These are phyloP conservation scores for Phyllopteryx taeniolatus DNA, from an alignment of 2,113 vertebrate species.

Conservation along the genomic window DNA sequence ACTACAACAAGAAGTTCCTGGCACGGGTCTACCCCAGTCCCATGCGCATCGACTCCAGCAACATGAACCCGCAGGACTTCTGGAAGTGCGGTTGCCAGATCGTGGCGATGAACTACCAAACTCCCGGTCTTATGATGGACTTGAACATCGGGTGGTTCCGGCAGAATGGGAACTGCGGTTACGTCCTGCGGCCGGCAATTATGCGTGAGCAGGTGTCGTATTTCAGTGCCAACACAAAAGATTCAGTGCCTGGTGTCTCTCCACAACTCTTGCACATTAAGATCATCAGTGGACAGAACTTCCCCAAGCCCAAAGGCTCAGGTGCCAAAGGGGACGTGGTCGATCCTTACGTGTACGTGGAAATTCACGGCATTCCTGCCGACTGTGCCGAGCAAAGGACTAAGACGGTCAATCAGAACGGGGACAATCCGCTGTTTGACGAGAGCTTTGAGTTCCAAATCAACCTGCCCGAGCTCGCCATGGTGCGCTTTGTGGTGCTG, in stretches of 20 bases:
- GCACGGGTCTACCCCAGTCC: constrained; percentile 92
- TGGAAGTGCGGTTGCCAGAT: constrained; percentile 99
- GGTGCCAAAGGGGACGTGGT: constrained; percentile 97
- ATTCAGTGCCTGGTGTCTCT: constrained; percentile 93
- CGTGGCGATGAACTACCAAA: constrained; percentile 98
- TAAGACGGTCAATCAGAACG: constrained; percentile 93
- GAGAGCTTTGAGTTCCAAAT: constrained; percentile 99
- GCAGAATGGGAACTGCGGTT: constrained; percentile 96
- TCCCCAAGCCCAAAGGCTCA: constrained; percentile 96
- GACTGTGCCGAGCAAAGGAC: constrained; percentile 97
- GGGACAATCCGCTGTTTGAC: constrained; percentile 94
- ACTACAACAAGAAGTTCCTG: constrained; percentile 96
- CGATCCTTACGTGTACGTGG: constrained; percentile 95
- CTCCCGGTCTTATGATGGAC: constrained; percentile 97
- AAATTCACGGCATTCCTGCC: constrained; percentile 95
- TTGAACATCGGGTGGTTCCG: constrained; percentile 96
- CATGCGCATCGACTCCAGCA: constrained; percentile 97
- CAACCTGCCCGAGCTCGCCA: constrained; percentile 93
- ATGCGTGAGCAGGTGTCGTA: constrained; percentile 97
- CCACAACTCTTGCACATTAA: constrained; percentile 97
- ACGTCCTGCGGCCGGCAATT: constrained; percentile 91
- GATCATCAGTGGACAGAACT: constrained; percentile 96
- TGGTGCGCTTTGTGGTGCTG: constrained; percentile 96
- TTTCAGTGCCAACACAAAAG: constrained; percentile 96
- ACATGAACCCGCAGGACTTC: constrained; percentile 99